These are phyloP conservation scores for Probosciger aterrimus DNA, from an alignment of 2,113 vertebrate species.

Conservation along the genomic window DNA sequence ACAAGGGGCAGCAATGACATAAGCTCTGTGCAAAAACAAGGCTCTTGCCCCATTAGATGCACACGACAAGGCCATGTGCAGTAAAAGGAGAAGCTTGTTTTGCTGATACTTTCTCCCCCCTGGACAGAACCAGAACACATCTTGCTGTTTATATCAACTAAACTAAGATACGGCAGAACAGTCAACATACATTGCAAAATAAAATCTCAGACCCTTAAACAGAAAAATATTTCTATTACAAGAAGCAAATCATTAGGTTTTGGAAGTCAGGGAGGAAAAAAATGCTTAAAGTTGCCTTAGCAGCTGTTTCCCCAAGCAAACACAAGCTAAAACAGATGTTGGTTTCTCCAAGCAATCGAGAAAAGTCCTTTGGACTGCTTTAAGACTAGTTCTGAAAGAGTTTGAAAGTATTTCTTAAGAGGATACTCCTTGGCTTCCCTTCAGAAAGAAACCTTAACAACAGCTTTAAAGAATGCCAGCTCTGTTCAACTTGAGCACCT, in stretches of 20 bases:
- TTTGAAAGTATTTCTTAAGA: neutral
- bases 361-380: neutral
- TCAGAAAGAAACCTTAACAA: neutral
- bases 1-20: neutral
- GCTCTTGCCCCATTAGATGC: neutral
- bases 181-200: neutral
- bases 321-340: neutral
- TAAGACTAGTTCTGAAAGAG: neutral
- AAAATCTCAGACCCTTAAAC: neutral
- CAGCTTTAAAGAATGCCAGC: neutral
- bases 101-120: neutral
- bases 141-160: neutral
- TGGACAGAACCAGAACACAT: neutral
- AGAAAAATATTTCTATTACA: neutral
- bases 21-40: neutral
- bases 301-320: conserved; percentile 3
- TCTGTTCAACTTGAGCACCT: neutral
- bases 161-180: neutral
- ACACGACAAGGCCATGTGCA: neutral
- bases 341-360: neutral
- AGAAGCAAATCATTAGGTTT: neutral
- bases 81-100: rapidly evolving
- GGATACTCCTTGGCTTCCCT: neutral
- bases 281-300: neutral
- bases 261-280: neutral